These are phyloP conservation scores for Okamejei kenojei DNA, from an alignment of 2,797 vertebrate species.

Conservation along the genomic window DNA sequence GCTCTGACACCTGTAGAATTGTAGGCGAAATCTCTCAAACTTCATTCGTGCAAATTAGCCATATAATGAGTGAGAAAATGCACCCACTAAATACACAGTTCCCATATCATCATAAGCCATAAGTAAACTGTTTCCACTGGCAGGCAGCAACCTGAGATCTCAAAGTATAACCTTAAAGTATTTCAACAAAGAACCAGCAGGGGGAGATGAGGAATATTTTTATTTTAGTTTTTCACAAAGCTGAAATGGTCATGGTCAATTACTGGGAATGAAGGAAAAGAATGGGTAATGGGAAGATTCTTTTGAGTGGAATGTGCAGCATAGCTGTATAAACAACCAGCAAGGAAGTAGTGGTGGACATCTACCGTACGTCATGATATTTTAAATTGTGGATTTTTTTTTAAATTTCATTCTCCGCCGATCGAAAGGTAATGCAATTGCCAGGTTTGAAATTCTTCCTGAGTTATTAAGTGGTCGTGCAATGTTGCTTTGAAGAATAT, in stretches of 20 bases:
- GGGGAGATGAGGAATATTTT: not conserved
- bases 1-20: too few species aligned
- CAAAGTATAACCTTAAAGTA: not conserved
- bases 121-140: not conserved
- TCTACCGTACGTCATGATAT: not conserved
- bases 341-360: not conserved
- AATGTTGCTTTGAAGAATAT: too few species aligned
- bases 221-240: too few species aligned
- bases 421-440: not conserved
- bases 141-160: not conserved
- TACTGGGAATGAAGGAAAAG: not conserved
- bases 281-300: not conserved
- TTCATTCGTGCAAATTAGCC: not conserved
- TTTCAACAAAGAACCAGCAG: not conserved
- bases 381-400: not conserved
- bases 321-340: not conserved
- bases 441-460: not conserved
- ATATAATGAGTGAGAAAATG: not conserved
- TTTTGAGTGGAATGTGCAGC: not conserved
- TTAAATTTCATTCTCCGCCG: not conserved
- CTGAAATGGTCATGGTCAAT: not conserved
- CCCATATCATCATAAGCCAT: not conserved
- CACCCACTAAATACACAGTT: not conserved
- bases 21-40: too few species aligned
- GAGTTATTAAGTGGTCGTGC: not conserved